These are phyloP conservation scores for Limnephilus lunatus DNA, from an alignment of 2,888 invertebrate species.

Conservation along the genomic window DNA sequence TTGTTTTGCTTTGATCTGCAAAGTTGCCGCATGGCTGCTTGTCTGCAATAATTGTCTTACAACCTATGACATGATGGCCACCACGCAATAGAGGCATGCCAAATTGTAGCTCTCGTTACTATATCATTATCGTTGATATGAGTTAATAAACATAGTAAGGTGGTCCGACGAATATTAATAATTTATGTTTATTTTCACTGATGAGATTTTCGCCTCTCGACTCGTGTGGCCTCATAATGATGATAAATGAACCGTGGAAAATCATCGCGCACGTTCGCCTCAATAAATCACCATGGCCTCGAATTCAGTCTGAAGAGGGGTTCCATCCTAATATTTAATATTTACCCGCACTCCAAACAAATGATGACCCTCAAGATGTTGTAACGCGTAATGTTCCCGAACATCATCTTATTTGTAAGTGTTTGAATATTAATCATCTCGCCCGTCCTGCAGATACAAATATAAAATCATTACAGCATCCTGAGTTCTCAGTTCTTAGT, in stretches of 20 bases:
- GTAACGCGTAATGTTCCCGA: conserved; percentile 21
- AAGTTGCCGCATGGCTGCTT: too few relatives aligned
- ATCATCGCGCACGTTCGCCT: conserved; percentile 37
- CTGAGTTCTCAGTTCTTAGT: not conserved
- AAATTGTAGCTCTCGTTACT: too few relatives aligned
- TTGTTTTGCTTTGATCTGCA: too few relatives aligned
- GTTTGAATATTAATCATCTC: conserved; percentile 42
- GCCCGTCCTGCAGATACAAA: not conserved
- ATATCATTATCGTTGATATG: not conserved
- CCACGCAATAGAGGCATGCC: too few relatives aligned
- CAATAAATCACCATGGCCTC: conserved; percentile 50
- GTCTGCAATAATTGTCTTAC: too few relatives aligned
- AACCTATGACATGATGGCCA: too few relatives aligned
- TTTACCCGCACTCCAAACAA: conserved; percentile 55
- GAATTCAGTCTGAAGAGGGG: conserved; percentile 33
- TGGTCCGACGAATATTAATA: not conserved
- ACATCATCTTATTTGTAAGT: conserved; percentile 31
- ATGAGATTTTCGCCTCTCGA: conserved; percentile 36
- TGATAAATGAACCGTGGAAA: conserved; percentile 57
- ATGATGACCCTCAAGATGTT: conserved; percentile 32
- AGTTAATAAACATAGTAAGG: not conserved
- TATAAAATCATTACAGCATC: not conserved
- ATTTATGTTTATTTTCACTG: not conserved
- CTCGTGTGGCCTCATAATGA: conserved; percentile 63
- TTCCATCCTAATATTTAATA: conserved; percentile 57